Conservation (phyloP, 2,113 vertebrate genomes). For the Myiagra hebetior region DNA sequence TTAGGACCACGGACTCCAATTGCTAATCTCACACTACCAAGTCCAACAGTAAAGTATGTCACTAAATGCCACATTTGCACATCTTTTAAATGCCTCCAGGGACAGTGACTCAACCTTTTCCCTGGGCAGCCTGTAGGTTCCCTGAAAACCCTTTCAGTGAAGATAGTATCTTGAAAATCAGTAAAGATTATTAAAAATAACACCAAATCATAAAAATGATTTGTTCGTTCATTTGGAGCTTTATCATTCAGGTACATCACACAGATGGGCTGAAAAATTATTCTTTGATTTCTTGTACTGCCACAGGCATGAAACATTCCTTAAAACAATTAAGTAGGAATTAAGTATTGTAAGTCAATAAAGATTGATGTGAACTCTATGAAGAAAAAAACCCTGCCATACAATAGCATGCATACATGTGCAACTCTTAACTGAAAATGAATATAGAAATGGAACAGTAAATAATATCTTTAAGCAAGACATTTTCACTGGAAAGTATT, state of each 20-base stretch:
- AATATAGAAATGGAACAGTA: not conserved
- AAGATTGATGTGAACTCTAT: not conserved
- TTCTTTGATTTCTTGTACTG: not conserved
- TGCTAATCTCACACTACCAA: not conserved
- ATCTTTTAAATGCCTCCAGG: not conserved
- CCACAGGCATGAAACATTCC: not conserved
- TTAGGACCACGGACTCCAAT: not conserved
- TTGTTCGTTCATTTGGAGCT: not conserved
- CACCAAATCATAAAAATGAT: not conserved
- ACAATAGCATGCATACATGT: not conserved
- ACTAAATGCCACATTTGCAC: not conserved
- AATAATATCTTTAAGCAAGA: not conserved
- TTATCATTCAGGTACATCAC: not conserved
- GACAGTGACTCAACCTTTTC: not conserved
- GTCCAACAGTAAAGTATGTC: not conserved
- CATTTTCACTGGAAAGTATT: not conserved
- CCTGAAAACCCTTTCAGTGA: not conserved
- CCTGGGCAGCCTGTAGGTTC: not conserved
- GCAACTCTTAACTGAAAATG: not conserved
- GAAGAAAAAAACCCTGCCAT: not conserved
- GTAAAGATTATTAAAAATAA: not conserved
- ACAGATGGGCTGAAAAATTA: not conserved
- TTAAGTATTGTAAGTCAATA: not conserved
- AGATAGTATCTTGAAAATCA: not conserved
- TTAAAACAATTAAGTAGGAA: not conserved